These are phyloP conservation scores for Lasioglossum calceatum DNA, from an alignment of 2,888 invertebrate species.

Conservation along the genomic window DNA sequence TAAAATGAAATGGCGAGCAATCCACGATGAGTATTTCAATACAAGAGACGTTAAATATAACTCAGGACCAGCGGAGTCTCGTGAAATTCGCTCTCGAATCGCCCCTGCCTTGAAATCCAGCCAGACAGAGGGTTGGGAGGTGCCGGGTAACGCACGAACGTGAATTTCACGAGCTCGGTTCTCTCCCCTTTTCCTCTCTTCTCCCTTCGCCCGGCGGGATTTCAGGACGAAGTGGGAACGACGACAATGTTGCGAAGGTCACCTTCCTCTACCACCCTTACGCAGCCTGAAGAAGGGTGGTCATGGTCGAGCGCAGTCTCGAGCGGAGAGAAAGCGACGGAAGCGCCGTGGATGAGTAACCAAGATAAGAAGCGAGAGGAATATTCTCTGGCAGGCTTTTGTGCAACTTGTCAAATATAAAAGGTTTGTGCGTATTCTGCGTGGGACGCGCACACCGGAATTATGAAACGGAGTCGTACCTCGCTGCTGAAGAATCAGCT, in stretches of 20 bases:
- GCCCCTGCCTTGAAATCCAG: conserved; percentile 30
- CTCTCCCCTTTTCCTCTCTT: conserved; percentile 36
- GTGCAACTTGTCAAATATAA: not conserved
- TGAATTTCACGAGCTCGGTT: conserved; percentile 40
- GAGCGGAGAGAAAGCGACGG: conserved; percentile 37
- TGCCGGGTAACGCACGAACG: conserved; percentile 32
- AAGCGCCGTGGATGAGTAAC: conserved; percentile 9
- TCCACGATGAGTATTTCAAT: conserved; percentile 10
- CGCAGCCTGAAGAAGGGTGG: conserved; percentile 67
- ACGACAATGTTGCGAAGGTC: conserved; percentile 72
- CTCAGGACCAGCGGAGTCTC: not conserved
- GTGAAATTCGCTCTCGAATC: conserved; percentile 20
- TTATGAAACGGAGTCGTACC: not conserved
- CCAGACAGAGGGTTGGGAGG: conserved; percentile 31
- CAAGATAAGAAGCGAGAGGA: not conserved
- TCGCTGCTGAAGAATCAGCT: not conserved
- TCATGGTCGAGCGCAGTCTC: conserved; percentile 65
- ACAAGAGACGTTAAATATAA: conserved; percentile 36
- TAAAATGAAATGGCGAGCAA: not conserved
- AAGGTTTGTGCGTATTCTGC: not conserved
- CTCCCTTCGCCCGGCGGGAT: conserved; percentile 31
- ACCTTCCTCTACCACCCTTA: conserved; percentile 74
- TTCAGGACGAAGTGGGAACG: conserved; percentile 43
- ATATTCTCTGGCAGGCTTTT: not conserved
- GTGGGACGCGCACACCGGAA: not conserved